phyloP scores from a whole-genome alignment of 2,797 vertebrate genomes.

The Echiichthys vipera region DNA sequence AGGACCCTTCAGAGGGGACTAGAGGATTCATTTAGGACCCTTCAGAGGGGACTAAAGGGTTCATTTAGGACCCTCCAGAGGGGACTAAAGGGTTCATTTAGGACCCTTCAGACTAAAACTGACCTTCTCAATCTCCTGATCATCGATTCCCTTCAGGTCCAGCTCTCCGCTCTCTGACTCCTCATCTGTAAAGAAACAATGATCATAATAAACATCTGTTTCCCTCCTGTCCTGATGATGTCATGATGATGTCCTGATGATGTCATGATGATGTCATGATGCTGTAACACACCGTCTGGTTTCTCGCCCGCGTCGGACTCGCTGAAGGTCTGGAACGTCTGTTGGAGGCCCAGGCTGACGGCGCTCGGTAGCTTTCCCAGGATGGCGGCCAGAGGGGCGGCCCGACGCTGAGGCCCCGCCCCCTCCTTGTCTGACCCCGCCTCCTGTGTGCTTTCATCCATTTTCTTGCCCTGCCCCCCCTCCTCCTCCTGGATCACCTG shows the following conservation, averaged over 20 bases:
- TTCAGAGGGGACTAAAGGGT: no score
- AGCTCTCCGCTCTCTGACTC: constrained; percentile 88
- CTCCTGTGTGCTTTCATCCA: neutral
- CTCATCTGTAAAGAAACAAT: constrained; percentile 79
- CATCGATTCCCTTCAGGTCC: constrained; percentile 94
- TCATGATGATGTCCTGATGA: no score
- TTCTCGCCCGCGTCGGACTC: constrained; percentile 82
- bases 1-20: no score
- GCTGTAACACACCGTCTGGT: constrained; percentile 70
- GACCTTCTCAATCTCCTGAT: constrained; percentile 95
- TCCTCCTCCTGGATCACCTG: constrained; percentile 82
- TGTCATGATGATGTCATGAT: no score
- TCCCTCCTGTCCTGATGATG: neutral
- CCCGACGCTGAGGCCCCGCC: constrained; percentile 12
- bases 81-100: no score
- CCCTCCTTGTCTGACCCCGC: constrained; percentile 20
- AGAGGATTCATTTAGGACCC: no score
- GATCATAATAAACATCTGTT: no score
- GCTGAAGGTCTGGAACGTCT: constrained; percentile 88
- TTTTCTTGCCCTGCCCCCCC: constrained; percentile 16
- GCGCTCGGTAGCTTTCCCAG: constrained; percentile 89
- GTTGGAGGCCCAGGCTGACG: constrained; percentile 89
- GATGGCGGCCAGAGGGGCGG: constrained; percentile 84
- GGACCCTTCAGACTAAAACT: no score
- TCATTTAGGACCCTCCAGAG: no score